Evolutionary conservation across 2,888 invertebrate genomes (phyloP), one percentile per base, ranked within the genome.

Genomic region (Agriopis marginaria): DNA sequence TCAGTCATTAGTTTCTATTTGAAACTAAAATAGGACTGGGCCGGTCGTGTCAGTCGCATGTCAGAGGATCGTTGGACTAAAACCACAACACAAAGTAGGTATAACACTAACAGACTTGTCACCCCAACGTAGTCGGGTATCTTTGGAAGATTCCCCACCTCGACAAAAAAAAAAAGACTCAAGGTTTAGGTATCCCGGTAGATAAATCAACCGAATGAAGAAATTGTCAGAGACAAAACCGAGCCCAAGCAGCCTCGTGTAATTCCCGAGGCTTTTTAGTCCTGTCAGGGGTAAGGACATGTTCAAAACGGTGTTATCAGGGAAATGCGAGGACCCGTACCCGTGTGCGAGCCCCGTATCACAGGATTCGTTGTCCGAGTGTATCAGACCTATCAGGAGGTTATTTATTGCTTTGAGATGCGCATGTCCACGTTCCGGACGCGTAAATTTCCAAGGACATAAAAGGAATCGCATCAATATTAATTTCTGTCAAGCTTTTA

Each of bases 351-450:
- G 23, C 61, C 49, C 44, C 45, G 67, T 77, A 75, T 75, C 76
- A 72, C 68, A 45, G 71, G 50, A 70, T 79, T 76, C 79, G 75
- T 78, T 81, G 83, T 81, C 79, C 81, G 74, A 77, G 77, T 79
- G 83, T 85, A 86, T 62, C 87, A 84, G 39, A 8, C 55, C 49
- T 64, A 56, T 70, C 62, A 77, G 72, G 75, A 70, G 72, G 82
- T 85, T 83, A 86, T 89, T 88, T 89, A 88, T 87, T 84, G 83
- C 77, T 80, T 80, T 79, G 80, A 64, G 60, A 77, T 71, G 75
- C 71, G 79, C 61, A 55, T 51, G 60, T 53, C 44, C 44, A 60
- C 51, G 44, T 51, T 58, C 49, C 23, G 44, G 12, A 64, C 55
- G 6, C n/a, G 58, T 60, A 44, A 47, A 59, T 44, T 42, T 47